Base-by-base conservation (phyloP, 2,888 invertebrate species). In the Cryptus armator region DNA sequence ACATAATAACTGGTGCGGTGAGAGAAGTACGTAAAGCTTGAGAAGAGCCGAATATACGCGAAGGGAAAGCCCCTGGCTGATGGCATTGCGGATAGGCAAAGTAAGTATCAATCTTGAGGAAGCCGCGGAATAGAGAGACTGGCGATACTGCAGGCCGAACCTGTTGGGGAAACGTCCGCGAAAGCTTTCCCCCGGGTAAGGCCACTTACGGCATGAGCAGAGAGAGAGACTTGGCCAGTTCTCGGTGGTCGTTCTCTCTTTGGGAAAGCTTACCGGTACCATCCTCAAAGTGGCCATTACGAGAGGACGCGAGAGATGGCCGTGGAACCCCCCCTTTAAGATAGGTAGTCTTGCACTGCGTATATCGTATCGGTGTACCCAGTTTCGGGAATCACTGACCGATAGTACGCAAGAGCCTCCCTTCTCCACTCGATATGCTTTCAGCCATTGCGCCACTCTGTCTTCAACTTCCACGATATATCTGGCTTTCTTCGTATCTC, bases 231-330 rank as follows among this genome's bases (percentile, higher is more conserved):
- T 78, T 70, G 75, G 37, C 80, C 64, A 24, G 53, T 48, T n/a
- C 48, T 72, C 80, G 59, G n/a, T 59, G 62, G 62, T 62, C 67
- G 67, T 76, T 66, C 88, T 89, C 90, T 89, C 91, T 91, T 89
- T 91, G 91, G 89, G 81, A 88, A 89, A 91, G 92, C 91, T 91
- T 91, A 91, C 88, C 59, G 89, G 88, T 85, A 4, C 89, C 88
- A 89, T 90, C 92, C 92, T 92, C 92, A 92, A 92, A 92, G 92
- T 92, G 91, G 92, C 91, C 92, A 92, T 92, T 92, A 92, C 91
- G 89, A 89, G 91, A 88, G 89, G 84, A 87, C 48, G 16, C 66
- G 80, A 51, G 80, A 59, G 75, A 82, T 79, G 44, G 59, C 66
- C 71, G 37, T 37, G 53, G 16, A n/a, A 4, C 29, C 24, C 64